phyloP scores from a whole-genome alignment of 1,140 invertebrate genomes.

The Grapholita molesta region DNA sequence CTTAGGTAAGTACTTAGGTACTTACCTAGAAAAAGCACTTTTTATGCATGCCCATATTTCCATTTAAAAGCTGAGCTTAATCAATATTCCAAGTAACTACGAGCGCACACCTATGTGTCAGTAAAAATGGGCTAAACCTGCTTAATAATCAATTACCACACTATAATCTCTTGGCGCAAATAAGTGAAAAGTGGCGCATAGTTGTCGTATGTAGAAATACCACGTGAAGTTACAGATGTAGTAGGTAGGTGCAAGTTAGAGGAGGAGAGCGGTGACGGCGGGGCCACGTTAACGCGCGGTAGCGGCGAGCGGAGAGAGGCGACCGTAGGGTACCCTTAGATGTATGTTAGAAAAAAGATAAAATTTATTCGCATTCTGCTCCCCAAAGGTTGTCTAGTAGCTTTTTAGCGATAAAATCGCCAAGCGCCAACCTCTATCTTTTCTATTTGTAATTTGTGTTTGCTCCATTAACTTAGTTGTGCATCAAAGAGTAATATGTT shows the following conservation, averaged over 20 bases:
- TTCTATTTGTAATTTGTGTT: too few relatives aligned
- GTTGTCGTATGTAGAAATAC: slow-evolving; percentile 4
- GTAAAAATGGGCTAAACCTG: background rate
- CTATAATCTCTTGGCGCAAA: slow-evolving; percentile 8
- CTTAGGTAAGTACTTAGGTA: background rate
- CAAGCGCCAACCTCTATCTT: too few relatives aligned
- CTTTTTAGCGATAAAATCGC: too few relatives aligned
- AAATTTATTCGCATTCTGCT: too few relatives aligned
- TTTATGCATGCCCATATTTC: background rate
- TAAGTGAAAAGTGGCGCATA: slow-evolving; percentile 3
- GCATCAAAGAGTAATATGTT: too few relatives aligned
- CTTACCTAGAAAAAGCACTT: background rate
- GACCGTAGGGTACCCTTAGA: too few relatives aligned
- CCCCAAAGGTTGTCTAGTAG: too few relatives aligned
- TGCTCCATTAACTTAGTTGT: too few relatives aligned
- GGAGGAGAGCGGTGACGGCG: background rate
- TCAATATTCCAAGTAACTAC: background rate
- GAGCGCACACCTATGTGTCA: background rate
- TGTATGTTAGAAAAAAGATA: too few relatives aligned
- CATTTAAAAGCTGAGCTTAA: background rate
- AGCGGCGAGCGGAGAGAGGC: too few relatives aligned
- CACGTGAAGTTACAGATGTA: background rate
- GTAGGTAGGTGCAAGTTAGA: background rate
- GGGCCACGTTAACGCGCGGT: too few relatives aligned
- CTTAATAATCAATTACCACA: slow-evolving; percentile 14